Base-by-base conservation (phyloP, 2,888 invertebrate genomes). In the Campoplex capitator region DNA sequence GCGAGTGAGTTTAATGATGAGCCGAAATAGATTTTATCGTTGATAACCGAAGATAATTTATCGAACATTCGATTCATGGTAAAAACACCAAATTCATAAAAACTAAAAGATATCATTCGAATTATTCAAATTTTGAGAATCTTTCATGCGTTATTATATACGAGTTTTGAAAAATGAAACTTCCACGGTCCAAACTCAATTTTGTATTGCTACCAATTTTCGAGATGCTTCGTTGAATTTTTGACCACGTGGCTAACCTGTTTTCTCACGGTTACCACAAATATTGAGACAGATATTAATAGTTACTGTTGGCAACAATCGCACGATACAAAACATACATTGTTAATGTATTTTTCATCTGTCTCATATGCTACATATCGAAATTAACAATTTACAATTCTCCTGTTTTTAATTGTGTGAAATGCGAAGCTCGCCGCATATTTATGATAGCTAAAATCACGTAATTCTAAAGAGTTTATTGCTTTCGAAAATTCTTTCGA, bases 131-230 rank as follows among this genome's bases (percentile, higher is more conserved):
- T 1, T 28, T 58, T 58, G 11, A 13, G 3, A 58, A 58, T 28
- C 23, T 58, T 58, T 28, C 28, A n/a, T 58, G 4, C 2, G 28
- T 28, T 0, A 42, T 56, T 38, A 4, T 38, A 4, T 42, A 28
- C 23, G 48, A 76, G 18, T 28, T 28, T 35, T 23, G 1, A 62
- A 74, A 84, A 70, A 75, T 51, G 2, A 48, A 48, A 32, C 68
- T 13, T 45, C 8, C 35, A 74, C 11, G 48, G 11, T n/a, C 58
- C 58, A 23, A 35, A 28, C 9, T 76, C 28, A n/a, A 74, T 77
- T 84, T 82, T 82, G 79, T 56, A 80, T 86, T 81, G 81, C 83
- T 67, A 82, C 79, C 73, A 86, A 86, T 79, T 86, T 28, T 68
- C n/a, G 78, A 84, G 75, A 56, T 77, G 84, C 84, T 62, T 62